Percentiles rank a stretch among this genome's conserved stretches.
phyloP scores from a whole-genome alignment of 2,113 vertebrate species.

The Corydoras sp. region DNA sequence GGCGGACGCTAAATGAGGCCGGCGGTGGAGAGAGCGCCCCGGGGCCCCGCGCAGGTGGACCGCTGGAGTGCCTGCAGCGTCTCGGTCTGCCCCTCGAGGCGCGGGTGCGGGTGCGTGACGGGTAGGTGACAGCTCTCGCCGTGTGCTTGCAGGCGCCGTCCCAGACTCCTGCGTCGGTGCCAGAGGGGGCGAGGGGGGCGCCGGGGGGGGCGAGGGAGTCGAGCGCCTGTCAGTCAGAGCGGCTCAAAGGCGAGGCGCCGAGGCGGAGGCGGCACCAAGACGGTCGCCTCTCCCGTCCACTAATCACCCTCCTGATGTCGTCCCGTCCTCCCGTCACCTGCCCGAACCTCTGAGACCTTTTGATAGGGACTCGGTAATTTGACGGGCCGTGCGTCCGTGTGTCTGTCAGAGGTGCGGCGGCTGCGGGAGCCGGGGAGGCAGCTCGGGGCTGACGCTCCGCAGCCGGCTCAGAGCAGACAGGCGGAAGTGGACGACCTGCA shows the following conservation, averaged over 20 bases:
- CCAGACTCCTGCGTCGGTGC: too few species aligned
- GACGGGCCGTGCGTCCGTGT: slow-evolving; percentile 2
- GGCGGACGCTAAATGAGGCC: slow-evolving; percentile 61
- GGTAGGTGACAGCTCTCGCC: slow-evolving; percentile 3
- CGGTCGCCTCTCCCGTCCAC: slow-evolving; percentile 4
- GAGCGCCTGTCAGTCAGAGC: slow-evolving; percentile 54
- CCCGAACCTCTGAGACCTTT: background rate
- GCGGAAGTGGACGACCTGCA: slow-evolving; percentile 51
- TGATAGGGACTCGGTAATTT: background rate
- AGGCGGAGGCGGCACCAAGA: slow-evolving; percentile 52
- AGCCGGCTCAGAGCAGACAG: slow-evolving; percentile 50
- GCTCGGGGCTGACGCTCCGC: slow-evolving; percentile 50
- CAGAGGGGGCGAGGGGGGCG: too few species aligned
- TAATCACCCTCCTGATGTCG: background rate
- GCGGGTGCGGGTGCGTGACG: slow-evolving; percentile 53
- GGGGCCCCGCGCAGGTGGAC: slow-evolving; percentile 49
- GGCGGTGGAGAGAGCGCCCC: slow-evolving; percentile 55
- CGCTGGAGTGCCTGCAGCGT: slow-evolving; percentile 55
- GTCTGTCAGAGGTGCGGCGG: slow-evolving; percentile 52
- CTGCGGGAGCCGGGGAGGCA: slow-evolving; percentile 55
- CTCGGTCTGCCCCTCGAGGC: slow-evolving; percentile 53
- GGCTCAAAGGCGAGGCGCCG: slow-evolving; percentile 57
- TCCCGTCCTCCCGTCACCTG: background rate
- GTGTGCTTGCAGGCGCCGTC: slow-evolving; percentile 56
- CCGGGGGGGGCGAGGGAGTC: slow-evolving; percentile 55